Evolutionary conservation across 2,113 vertebrate species (phyloP).

Genomic region (Platycercus adscitus): DNA sequence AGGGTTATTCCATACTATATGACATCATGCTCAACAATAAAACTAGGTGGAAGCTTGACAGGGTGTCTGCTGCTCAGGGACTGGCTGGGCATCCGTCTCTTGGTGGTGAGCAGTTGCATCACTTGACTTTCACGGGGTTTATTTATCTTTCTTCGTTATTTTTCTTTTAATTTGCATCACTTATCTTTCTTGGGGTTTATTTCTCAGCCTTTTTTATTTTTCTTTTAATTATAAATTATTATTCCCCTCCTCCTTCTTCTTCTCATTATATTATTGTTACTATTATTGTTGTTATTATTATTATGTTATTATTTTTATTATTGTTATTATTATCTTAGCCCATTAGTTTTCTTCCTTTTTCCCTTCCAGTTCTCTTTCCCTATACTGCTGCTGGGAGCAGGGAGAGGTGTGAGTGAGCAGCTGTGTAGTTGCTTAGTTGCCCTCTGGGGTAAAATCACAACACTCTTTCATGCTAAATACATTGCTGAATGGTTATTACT

Average conservation of each 20-base stretch:
- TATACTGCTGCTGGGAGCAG: not conserved
- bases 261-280: not conserved
- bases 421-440: not conserved
- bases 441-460: not conserved
- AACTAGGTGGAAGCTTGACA: rapidly evolving
- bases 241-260: not conserved
- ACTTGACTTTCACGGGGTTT: not conserved
- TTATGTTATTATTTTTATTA: not conserved
- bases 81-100: not conserved
- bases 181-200: not conserved
- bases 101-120: not conserved
- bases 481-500: not conserved
- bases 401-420: not conserved
- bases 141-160: not conserved
- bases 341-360: not conserved
- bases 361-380: not conserved
- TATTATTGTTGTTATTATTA: not conserved
- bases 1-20: not conserved
- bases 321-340: not conserved
- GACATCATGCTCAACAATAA: not conserved
- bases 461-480: not conserved
- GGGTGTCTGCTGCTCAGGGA: not conserved
- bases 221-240: not conserved
- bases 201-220: not conserved
- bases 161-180: not conserved